Percentiles rank a stretch among this genome's conserved stretches.
Conservation (phyloP, 2,797 vertebrate species). For the Capromys pilorides region DNA sequence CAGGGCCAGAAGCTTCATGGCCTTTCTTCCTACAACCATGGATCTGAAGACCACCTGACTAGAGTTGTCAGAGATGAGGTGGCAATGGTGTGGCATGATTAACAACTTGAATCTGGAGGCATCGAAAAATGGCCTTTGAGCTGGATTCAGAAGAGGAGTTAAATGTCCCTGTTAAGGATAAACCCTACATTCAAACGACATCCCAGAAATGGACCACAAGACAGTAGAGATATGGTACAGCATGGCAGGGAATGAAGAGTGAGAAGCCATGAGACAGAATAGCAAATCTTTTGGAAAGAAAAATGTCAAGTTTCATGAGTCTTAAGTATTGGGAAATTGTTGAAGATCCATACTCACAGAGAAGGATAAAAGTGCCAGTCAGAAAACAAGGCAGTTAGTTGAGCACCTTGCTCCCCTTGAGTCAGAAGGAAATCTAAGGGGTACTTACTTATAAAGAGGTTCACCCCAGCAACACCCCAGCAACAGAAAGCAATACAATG, state of each 20-base stretch:
- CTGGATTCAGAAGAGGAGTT: background rate
- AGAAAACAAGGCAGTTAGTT: background rate
- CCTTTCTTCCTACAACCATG: background rate
- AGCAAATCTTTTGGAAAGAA: background rate
- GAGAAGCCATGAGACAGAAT: background rate
- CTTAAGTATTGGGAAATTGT: background rate
- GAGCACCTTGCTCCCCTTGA: constrained; percentile 59
- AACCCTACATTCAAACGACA: background rate
- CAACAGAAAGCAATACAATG: background rate
- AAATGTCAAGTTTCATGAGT: background rate
- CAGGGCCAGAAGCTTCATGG: background rate
- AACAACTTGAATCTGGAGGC: background rate
- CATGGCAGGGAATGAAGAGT: background rate
- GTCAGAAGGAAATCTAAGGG: constrained; percentile 23
- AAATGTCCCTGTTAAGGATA: background rate
- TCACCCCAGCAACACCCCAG: constrained; percentile 30
- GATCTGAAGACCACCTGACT: background rate
- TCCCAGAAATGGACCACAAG: background rate
- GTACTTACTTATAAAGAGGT: constrained; percentile 18
- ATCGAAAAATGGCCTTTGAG: background rate
- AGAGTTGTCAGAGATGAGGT: background rate
- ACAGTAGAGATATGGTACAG: background rate
- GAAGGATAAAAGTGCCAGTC: constrained; percentile 52
- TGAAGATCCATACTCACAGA: constrained; percentile 47
- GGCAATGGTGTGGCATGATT: background rate